Base-by-base conservation (phyloP, 2,888 invertebrate species). In the Drosophila diplacantha region DNA sequence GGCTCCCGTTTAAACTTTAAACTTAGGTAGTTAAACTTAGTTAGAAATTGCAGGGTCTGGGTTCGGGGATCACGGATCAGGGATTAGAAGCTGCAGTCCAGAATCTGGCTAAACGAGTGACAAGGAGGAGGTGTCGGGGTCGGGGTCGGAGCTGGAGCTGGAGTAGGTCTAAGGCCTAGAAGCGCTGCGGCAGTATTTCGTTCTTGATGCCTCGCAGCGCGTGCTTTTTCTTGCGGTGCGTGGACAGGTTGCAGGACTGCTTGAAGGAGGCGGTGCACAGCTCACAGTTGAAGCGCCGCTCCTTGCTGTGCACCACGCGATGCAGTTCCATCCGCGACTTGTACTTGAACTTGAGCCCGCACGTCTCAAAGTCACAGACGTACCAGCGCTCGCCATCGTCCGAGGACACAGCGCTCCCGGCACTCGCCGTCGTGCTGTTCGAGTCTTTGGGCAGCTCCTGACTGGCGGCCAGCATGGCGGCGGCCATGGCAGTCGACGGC, bases 301-400 rank as follows among this genome's bases (percentile, higher is more conserved):
- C 85, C 69, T 86, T 86, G 70, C 86, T 86, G 52, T 86, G 86
- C 56, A 86, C 86, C 46, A 85, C 84, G 5, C 87, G 85, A 70
- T 86, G 86, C 64, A 86, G 68, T 51, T 86, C 85, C 62, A 86
- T 81, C 14, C 86, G 81, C 7, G 87, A 86, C 68, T 86, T 86
- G 64, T 86, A 86, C 63, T 86, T 86, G 44, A 86, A 86, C 56
- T 86, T 86, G 8, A 85, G 64, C 0, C 86, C 87, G 54, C 86
- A 86, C 18, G 77, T 77, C 34, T 83, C 83, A 53, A 75, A 83
- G 53, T 86, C 86, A 71, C 86, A 86, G 38, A 85, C 73, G 34
- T 86, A 86, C 85, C 85, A 86, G 37, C 86, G 86, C 53, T 86
- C 86, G 2, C 86, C 86, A 41, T 86, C 86, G 12, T 86, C 86